Evolutionary conservation across 2,797 vertebrate species (phyloP).

Genomic region (Mareca penelope): DNA sequence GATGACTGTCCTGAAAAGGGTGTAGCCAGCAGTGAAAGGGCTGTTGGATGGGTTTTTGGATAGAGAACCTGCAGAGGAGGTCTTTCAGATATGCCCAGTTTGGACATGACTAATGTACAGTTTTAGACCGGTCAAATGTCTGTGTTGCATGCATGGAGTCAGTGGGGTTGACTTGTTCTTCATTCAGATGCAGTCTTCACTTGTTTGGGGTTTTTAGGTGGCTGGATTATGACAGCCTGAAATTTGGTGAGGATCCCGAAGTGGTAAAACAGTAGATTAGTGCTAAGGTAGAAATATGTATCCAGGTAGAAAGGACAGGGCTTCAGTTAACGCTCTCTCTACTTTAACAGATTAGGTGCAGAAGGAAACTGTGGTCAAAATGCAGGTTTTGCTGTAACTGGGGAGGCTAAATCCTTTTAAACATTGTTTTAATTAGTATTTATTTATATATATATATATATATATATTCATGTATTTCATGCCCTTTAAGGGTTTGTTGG

Average conservation of each 20-base stretch:
- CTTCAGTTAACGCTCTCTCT: not conserved
- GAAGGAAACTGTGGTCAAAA: not conserved
- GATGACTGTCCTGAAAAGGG: not conserved
- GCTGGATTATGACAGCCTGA: not conserved
- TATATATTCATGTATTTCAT: not conserved
- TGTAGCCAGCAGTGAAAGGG: not conserved
- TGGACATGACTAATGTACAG: not conserved
- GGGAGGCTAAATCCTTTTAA: not conserved
- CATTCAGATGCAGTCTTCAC: not conserved
- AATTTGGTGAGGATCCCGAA: not conserved
- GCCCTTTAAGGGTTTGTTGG: not conserved
- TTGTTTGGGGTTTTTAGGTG: not conserved
- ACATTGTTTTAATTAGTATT: not conserved
- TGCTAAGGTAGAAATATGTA: not conserved
- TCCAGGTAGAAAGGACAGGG: not conserved
- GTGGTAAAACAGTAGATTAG: not conserved
- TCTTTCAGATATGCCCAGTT: not conserved
- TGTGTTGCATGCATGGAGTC: not conserved
- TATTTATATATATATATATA: no score
- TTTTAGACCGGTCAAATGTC: not conserved
- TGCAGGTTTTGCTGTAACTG: not conserved
- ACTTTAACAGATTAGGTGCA: not conserved
- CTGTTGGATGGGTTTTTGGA: accelerated
- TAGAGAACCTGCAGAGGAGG: not conserved
- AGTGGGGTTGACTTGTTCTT: not conserved